Base-by-base conservation (phyloP, 2,888 invertebrate species). In the Chalcis sispes region DNA sequence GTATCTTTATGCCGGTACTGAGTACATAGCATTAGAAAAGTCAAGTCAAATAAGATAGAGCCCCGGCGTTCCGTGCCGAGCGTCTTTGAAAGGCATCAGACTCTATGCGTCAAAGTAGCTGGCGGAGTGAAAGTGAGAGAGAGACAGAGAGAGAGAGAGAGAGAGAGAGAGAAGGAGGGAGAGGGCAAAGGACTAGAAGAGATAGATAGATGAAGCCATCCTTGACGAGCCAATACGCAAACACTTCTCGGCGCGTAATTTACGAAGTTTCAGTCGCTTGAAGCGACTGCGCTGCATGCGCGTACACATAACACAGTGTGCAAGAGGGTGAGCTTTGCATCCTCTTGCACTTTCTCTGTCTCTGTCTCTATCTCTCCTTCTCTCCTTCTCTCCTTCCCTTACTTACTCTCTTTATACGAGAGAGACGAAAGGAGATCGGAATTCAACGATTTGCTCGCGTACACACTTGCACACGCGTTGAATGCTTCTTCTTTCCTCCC, bases 191-290 rank as follows among this genome's bases (percentile, higher is more conserved):
- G n/a, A n/a, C n/a, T n/a, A n/a, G n/a, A n/a, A n/a, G n/a, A n/a
- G n/a, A n/a, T n/a, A n/a, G n/a, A n/a, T n/a, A n/a, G n/a, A n/a
- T n/a, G n/a, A n/a, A n/a, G n/a, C n/a, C n/a, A n/a, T n/a, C n/a
- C n/a, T n/a, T n/a, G n/a, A n/a, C n/a, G n/a, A n/a, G 70, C 75
- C 75, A 71, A 67, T 72, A 61, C 58, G 66, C 62, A 76, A 76
- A 76, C 72, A 76, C 65, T 67, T 56, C 56, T 1, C 18, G 3
- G 66, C 48, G 52, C 72, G 67, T 76, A 76, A 76, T 76, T 76
- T 72, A 36, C 72, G 25, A 72, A 76, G 62, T 72, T 75, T 23
- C 54, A 52, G 40, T 36, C 48, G 52, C 40, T 36, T 20, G 46
- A 46, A 18, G 36, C 58, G 32, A 29, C 29, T 50, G 2, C 27